A percentile compares a stretch with the other conserved stretches of the same genome.
Conservation (phyloP, 2,888 invertebrate genomes). For the Cosmia trapezina region DNA sequence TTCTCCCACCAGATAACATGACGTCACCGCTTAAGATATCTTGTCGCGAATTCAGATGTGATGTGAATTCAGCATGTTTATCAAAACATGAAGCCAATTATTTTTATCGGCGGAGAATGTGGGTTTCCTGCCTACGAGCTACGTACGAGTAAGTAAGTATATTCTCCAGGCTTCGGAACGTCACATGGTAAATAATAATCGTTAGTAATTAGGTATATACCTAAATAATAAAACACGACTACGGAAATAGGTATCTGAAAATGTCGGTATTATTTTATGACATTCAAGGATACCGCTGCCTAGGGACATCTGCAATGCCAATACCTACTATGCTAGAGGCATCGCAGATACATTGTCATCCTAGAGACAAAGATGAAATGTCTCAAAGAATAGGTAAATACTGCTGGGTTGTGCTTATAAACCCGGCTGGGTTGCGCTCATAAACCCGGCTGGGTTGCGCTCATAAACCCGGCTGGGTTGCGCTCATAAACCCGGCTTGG, state of each 20-base stretch:
- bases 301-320: not conserved
- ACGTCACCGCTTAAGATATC: constrained; percentile 40
- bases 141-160: constrained; percentile 12
- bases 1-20: constrained; percentile 2
- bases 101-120: constrained; percentile 52
- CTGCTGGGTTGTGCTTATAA: not conserved
- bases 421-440: too few species aligned
- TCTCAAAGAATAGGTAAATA: not conserved
- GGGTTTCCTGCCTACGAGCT: constrained; percentile 42
- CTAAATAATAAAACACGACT: not conserved
- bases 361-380: not conserved
- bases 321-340: too few species aligned
- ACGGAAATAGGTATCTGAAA: not conserved
- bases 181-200: not conserved
- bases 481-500: too few species aligned
- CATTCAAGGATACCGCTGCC: not conserved
- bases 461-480: too few species aligned
- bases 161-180: constrained; percentile 1
- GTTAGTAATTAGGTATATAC: not conserved
- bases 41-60: constrained; percentile 28
- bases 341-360: not conserved
- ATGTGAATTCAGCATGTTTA: constrained; percentile 34
- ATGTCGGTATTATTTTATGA: not conserved
- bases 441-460: too few species aligned
- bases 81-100: constrained; percentile 55